phyloP scores from a whole-genome alignment of 2,888 invertebrate genomes.

The Drosophila recens region DNA sequence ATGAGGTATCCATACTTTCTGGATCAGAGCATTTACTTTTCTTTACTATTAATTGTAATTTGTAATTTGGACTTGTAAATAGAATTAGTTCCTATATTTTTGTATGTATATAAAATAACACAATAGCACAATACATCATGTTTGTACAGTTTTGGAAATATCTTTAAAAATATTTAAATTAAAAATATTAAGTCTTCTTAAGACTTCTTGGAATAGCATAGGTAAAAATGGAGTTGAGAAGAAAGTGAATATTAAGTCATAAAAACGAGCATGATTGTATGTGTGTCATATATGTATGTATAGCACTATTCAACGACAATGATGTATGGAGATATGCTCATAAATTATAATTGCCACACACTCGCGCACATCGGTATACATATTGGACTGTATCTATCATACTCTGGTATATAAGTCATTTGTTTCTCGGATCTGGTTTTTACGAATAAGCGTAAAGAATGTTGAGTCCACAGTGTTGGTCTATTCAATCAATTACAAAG shows the following conservation, averaged over 20 bases:
- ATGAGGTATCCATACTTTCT: neutral
- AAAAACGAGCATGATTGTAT: neutral
- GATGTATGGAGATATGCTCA: slow-evolving; percentile 28
- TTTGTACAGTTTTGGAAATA: too few species aligned
- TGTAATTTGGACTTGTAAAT: too few species aligned
- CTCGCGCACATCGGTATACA: slow-evolving; percentile 25
- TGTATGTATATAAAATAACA: too few species aligned
- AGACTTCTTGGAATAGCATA: too few species aligned
- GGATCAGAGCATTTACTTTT: too few species aligned
- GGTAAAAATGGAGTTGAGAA: neutral
- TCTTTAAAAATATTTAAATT: too few species aligned
- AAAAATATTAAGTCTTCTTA: too few species aligned
- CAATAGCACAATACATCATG: too few species aligned
- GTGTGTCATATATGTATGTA: neutral
- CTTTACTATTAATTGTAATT: too few species aligned
- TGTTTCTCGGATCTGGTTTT: slow-evolving; percentile 24
- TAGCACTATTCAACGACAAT: slow-evolving; percentile 21
- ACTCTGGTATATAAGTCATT: slow-evolving; percentile 19
- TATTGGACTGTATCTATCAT: slow-evolving; percentile 28
- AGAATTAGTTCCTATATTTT: too few species aligned
- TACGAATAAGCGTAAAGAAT: slow-evolving; percentile 53
- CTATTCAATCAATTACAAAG: slow-evolving; percentile 60
- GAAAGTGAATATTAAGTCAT: slow-evolving; percentile 20
- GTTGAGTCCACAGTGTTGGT: slow-evolving; percentile 13
- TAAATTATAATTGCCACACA: slow-evolving; percentile 40